Conservation (phyloP, 2,797 vertebrate species). For the Leptodactylus fallax region DNA sequence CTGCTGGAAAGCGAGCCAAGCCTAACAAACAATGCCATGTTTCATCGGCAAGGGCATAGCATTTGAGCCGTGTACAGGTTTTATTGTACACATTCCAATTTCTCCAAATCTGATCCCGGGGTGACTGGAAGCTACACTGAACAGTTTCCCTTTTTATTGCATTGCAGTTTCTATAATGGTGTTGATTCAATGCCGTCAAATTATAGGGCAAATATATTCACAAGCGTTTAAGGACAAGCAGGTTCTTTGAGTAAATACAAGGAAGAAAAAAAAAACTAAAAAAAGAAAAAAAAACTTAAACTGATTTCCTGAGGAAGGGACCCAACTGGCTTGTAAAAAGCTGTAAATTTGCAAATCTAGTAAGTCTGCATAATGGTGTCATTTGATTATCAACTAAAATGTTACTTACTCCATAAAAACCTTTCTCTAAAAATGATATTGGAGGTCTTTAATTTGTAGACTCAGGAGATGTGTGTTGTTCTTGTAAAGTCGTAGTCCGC, state of each 20-base stretch:
- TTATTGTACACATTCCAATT: slow-evolving; percentile 72
- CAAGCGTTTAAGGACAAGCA: slow-evolving; percentile 80
- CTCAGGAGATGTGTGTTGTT: slow-evolving; percentile 74
- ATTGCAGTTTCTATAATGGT: slow-evolving; percentile 74
- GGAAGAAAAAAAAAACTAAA: background rate
- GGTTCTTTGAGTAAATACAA: slow-evolving; percentile 78
- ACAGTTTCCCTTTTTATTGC: slow-evolving; percentile 77
- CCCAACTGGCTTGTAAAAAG: slow-evolving; percentile 82
- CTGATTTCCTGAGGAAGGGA: slow-evolving; percentile 83
- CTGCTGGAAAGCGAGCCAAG: slow-evolving; percentile 63
- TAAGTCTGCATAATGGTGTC: slow-evolving; percentile 78
- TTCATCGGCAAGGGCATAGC: slow-evolving; percentile 68
- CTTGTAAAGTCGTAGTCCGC: slow-evolving; percentile 69
- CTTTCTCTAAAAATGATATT: slow-evolving; percentile 79
- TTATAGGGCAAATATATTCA: slow-evolving; percentile 79
- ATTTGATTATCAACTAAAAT: slow-evolving; percentile 80
- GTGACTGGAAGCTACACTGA: slow-evolving; percentile 77
- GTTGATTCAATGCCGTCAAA: slow-evolving; percentile 78
- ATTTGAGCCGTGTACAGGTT: slow-evolving; percentile 67
- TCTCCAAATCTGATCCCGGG: slow-evolving; percentile 74
- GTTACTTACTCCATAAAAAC: slow-evolving; percentile 74
- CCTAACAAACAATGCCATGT: slow-evolving; percentile 64
- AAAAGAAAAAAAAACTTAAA: slow-evolving; percentile 73
- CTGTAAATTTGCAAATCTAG: slow-evolving; percentile 82
- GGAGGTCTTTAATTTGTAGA: slow-evolving; percentile 75